phyloP scores from a whole-genome alignment of 2,888 invertebrate species.

The Tortrix viridana region DNA sequence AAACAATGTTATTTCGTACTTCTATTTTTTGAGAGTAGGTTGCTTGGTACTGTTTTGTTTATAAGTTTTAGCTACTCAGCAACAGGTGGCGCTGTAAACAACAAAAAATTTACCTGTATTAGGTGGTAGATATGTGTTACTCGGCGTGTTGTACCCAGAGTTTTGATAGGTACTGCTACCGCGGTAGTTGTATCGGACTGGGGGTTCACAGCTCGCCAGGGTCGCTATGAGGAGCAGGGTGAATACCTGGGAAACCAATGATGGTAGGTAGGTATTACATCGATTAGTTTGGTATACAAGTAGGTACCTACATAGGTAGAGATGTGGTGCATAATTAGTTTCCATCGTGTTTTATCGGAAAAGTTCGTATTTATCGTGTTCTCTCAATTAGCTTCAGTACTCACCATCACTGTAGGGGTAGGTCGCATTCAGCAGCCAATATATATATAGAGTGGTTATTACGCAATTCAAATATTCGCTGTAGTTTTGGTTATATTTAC shows the following conservation, averaged over 20 bases:
- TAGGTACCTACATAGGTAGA: not conserved
- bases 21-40: not conserved
- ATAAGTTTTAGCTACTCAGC: not conserved
- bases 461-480: too few species aligned
- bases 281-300: not conserved
- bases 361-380: too few species aligned
- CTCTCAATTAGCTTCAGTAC: too few species aligned
- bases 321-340: too few species aligned
- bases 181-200: slow-evolving; percentile 65
- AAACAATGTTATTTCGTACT: too few species aligned
- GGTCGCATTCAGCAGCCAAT: too few species aligned
- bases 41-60: too few species aligned
- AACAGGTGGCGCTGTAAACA: not conserved
- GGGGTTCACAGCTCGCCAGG: slow-evolving; percentile 63
- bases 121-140: slow-evolving; percentile 65
- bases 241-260: slow-evolving; percentile 55
- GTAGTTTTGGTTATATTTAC: too few species aligned
- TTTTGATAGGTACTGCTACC: slow-evolving; percentile 50
- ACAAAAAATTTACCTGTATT: slow-evolving; percentile 52
- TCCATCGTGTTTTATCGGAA: too few species aligned
- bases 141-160: slow-evolving; percentile 49
- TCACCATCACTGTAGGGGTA: too few species aligned
- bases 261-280: not conserved
- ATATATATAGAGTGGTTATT: too few species aligned
- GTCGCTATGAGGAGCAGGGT: slow-evolving; percentile 52